phyloP scores from a whole-genome alignment of 2,888 invertebrate genomes.

The Artemia sinica region DNA sequence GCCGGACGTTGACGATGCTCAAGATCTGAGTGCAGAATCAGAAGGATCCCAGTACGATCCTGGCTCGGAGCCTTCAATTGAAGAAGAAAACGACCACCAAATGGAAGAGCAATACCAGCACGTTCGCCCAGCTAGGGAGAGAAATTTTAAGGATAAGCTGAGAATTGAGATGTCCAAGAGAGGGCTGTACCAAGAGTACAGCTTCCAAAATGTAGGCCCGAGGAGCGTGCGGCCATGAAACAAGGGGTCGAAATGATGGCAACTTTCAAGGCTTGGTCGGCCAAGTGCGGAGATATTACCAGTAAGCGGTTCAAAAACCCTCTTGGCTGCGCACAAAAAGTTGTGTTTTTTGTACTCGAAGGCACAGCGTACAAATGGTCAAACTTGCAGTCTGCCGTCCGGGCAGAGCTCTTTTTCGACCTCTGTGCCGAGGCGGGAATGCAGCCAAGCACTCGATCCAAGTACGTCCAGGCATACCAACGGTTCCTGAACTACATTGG shows the following conservation, averaged over 20 bases:
- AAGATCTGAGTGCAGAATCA: no score
- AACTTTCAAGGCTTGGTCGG: constrained; percentile 7
- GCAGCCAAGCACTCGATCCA: no score
- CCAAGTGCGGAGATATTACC: background rate
- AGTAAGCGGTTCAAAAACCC: background rate
- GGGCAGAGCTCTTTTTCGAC: no score
- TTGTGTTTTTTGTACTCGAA: background rate
- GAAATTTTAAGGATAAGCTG: background rate
- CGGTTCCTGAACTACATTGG: no score
- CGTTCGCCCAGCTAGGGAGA: background rate
- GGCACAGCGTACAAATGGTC: background rate
- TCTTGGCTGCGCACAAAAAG: background rate
- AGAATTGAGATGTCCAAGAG: constrained; percentile 1
- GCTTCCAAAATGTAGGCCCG: background rate
- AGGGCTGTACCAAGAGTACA: constrained; percentile 6
- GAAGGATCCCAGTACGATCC: background rate
- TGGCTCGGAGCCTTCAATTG: background rate
- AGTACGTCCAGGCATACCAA: no score
- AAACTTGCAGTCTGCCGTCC: background rate
- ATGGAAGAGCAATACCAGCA: constrained; percentile 1
- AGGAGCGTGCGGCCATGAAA: background rate
- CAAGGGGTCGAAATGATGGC: constrained; percentile 1
- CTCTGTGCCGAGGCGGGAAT: no score
- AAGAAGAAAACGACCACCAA: background rate
- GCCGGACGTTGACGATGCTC: no score